Evolutionary conservation across 2,888 invertebrate species (phyloP).

Genomic region (Coecobrya sp.): DNA sequence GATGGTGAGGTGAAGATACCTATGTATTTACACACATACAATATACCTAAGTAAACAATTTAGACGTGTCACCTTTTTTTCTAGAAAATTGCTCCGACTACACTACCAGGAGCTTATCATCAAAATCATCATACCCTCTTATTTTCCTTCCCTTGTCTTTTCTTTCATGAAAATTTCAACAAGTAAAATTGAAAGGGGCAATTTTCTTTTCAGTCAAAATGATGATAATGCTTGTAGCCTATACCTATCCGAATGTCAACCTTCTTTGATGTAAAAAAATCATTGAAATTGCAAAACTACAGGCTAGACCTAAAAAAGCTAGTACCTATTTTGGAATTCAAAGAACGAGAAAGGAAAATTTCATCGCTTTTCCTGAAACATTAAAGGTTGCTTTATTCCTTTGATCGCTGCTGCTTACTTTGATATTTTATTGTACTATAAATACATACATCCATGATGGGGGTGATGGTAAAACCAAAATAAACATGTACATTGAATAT

Average conservation of each 20-base stretch:
- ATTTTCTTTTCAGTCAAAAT: background rate
- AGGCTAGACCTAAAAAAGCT: background rate
- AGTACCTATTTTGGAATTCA: background rate
- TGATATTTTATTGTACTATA: background rate
- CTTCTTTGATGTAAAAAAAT: background rate
- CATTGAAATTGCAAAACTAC: background rate
- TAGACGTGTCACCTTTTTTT: background rate
- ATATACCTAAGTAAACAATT: constrained; percentile 6
- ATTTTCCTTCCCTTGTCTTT: background rate
- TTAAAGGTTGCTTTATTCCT: background rate
- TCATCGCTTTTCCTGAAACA: background rate
- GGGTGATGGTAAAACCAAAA: background rate
- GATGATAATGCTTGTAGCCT: background rate
- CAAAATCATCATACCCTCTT: background rate
- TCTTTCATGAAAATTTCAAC: background rate
- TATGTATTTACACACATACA: background rate
- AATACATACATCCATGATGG: no score
- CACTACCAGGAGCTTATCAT: background rate
- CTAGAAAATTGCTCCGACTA: background rate
- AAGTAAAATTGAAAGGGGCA: background rate
- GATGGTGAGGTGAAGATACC: constrained; percentile 5
- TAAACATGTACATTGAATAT: background rate
- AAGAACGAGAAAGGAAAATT: background rate
- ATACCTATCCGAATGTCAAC: background rate
- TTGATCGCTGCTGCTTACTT: background rate